These are phyloP conservation scores for Lasius platythorax DNA, from an alignment of 2,888 invertebrate genomes.

Conservation along the genomic window DNA sequence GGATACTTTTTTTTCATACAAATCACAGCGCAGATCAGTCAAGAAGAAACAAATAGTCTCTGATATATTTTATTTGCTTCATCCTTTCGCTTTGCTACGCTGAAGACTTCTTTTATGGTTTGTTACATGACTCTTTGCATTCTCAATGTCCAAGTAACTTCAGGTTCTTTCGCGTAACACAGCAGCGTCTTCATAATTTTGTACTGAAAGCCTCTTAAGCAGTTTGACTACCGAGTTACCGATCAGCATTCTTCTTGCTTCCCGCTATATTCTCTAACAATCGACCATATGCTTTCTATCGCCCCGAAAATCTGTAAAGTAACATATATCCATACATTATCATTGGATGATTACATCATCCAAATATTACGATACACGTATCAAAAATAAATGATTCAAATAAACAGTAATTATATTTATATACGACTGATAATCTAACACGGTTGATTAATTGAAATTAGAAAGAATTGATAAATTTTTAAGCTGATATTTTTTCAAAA, in stretches of 20 bases:
- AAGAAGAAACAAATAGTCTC: neutral
- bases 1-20: neutral
- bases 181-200: conserved; percentile 8
- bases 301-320: conserved; percentile 71
- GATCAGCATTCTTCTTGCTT: conserved; percentile 57
- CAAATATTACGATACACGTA: neutral
- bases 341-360: neutral
- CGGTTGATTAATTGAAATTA: neutral
- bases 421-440: neutral
- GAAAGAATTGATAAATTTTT: neutral
- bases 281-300: conserved; percentile 67
- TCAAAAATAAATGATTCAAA: neutral
- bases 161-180: neutral
- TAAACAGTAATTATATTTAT: neutral
- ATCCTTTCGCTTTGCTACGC: neutral
- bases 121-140: neutral
- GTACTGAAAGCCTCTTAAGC: neutral
- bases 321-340: neutral
- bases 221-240: neutral
- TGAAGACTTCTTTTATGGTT: neutral
- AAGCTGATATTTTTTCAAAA: neutral
- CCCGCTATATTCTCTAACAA: conserved; percentile 64
- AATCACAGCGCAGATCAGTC: neutral
- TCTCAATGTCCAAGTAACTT: neutral
- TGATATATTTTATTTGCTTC: neutral